Base-by-base conservation (phyloP, 2,113 vertebrate genomes). In the Mesembrinibis cayennensis region DNA sequence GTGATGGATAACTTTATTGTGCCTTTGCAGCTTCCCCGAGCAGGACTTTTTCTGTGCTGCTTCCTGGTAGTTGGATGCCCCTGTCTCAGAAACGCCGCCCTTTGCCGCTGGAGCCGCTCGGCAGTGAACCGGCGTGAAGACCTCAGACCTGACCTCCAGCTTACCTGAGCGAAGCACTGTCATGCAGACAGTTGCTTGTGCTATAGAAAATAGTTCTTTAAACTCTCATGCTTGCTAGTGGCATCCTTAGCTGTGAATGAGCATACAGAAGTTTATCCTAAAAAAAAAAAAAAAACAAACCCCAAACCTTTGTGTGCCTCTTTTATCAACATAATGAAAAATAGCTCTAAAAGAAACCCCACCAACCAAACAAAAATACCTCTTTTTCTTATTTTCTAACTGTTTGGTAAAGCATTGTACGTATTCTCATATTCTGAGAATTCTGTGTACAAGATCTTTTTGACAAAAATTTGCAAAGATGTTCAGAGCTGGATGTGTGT, bases 11-110 rank as follows among this genome's bases (percentile, higher is more conserved):
- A 14, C 27, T n/a, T 36, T 3, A 13, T 12, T 10, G 79, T 38
- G 14, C n/a, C 10, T n/a, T 69, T 47, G 34, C 27, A 11, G 9
- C 11, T 17, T 61, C 7, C 13, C 7, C 6, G 2, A 16, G 38
- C 38, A 10, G 32, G 26, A 55, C 4, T 76, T 45, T 23, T 7
- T 5, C 12, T 0, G 36, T 4, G 22, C 8, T 10, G 29, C 21
- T 52, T 82, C 36, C 82, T 38, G 55, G 47, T 40, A 7, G 25
- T 13, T 7, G 1, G 5, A 5, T 52, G 34, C 14, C 26, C 19
- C 0, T 20, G 14, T 30, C 59, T 49, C 44, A 26, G 2, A 61
- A n/a, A 13, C 1, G 8, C 29, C 3, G 0, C 22, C 9, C 16
- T 7, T 62, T 7, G 52, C 7, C 22, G 3, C 49, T 13, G 53